Base-by-base conservation (phyloP, 2,113 vertebrate genomes). In the Mellivora capensis region DNA sequence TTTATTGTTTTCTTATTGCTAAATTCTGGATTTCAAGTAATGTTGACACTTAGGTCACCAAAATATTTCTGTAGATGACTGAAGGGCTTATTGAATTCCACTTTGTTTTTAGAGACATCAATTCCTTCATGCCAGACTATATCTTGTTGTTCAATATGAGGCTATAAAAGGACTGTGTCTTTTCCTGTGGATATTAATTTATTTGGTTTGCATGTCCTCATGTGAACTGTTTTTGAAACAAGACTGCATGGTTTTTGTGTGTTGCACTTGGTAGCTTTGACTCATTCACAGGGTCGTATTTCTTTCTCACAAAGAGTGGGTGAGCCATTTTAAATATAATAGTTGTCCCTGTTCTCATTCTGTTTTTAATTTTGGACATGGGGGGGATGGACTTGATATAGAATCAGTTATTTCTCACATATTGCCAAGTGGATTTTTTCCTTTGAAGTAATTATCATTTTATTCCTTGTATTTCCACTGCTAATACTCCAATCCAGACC, bases 1-100 rank as follows among this genome's bases (percentile, higher is more conserved):
- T 69, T 81, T 79, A 62, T 76, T n/a, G 2, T 23, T 64, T 87
- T 74, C 37, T 57, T 27, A 93, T 87, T 90, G 13, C 49, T 77
- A 91, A 90, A 82, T 71, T 94, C 23, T 79, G 23, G 0, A 86
- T 89, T 98, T 96, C 49, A 96, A 72, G 3, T 85, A 90, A 82
- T 57, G 1, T 64, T 93, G 49, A 96, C 61, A 88, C 37, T 52
- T 83, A 61, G n/a, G 42, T 4, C 88, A 88, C 34, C 34, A 79
- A 86, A 86, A 83, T 93, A 79, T 59, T n/a, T 86, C 93, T 97
- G 52, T 88, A 44, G 29, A 64, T 85, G 5, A 74, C 59, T 87
- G 25, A 67, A 90, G 44, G 54, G 12, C 54, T 94, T 3, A 84
- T 20, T 82, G 37, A 92, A 61, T 2, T 44, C 49, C 11, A 67